Evolutionary conservation across 92 coral and sea anemone genomes (phyloP).

Genomic region (Phenganax subtilis): DNA sequence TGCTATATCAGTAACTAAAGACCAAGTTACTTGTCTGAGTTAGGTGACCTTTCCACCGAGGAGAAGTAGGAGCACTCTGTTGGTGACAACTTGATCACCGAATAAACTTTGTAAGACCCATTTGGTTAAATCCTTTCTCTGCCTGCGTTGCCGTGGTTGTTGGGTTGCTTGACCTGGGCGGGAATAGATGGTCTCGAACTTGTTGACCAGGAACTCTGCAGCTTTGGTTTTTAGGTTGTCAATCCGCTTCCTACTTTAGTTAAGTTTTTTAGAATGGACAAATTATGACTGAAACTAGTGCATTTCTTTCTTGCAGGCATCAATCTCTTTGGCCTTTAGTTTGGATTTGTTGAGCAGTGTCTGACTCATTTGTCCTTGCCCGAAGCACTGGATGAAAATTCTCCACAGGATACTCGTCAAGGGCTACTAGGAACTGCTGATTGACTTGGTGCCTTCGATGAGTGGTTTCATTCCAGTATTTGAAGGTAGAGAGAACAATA

Average conservation of each 20-base stretch:
- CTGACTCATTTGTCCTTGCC: not conserved
- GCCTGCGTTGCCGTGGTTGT: too few relatives aligned
- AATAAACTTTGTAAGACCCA: too few relatives aligned
- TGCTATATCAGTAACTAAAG: too few relatives aligned
- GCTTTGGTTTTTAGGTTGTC: not conserved
- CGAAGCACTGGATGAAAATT: conserved; percentile 4
- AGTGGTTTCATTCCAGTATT: too few relatives aligned
- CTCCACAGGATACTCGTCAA: not conserved
- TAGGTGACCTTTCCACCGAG: too few relatives aligned
- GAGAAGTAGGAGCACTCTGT: too few relatives aligned
- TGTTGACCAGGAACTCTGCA: not conserved
- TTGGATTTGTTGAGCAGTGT: conserved; percentile 10
- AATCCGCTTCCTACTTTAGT: not conserved
- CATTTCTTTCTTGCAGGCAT: conserved; percentile 28
- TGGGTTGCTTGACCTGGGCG: too few relatives aligned
- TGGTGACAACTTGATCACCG: too few relatives aligned
- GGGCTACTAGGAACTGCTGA: not conserved
- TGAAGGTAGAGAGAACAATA: too few relatives aligned
- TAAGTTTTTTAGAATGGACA: not conserved
- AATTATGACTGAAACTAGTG: conserved; percentile 1
- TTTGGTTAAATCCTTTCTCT: too few relatives aligned
- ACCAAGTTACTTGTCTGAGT: too few relatives aligned
- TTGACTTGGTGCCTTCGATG: not conserved
- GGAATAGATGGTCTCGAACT: too few relatives aligned
- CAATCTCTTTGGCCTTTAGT: conserved; percentile 8